A percentile compares a stretch with the other conserved stretches of the same genome.
These are phyloP conservation scores for Lepidothrix coronata DNA, from an alignment of 2,113 vertebrate genomes.

Conservation along the genomic window DNA sequence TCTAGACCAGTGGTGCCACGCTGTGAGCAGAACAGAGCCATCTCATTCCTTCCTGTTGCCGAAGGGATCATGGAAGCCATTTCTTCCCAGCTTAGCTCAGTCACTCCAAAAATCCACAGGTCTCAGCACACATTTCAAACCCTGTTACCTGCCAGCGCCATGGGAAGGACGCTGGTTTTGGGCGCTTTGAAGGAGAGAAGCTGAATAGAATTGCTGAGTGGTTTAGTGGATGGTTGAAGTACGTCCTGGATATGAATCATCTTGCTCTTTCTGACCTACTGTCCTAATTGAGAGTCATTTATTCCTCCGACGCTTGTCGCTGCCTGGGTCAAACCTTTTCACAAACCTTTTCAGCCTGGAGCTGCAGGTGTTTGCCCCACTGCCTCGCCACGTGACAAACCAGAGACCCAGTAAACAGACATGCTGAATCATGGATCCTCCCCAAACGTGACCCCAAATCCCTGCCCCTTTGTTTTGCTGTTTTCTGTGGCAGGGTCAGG, in stretches of 20 bases:
- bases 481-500: background rate
- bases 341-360: background rate
- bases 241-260: slow-evolving; percentile 50
- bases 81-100: background rate
- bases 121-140: background rate
- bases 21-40: background rate
- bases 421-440: slow-evolving; percentile 34
- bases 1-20: background rate
- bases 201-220: background rate
- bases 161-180: background rate
- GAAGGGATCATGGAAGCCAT: background rate
- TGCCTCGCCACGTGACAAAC: background rate
- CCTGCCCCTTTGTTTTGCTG: background rate
- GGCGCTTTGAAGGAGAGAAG: background rate
- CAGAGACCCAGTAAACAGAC: background rate
- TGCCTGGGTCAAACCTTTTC: background rate
- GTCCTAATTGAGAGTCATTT: slow-evolving; percentile 57
- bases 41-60: background rate
- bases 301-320: background rate
- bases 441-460: slow-evolving; percentile 18
- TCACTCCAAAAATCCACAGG: background rate
- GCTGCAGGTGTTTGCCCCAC: background rate
- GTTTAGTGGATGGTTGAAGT: background rate
- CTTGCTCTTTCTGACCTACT: slow-evolving; percentile 65
- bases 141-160: background rate